Evolutionary conservation across 2,113 vertebrate species (phyloP), one percentile per base, ranked within the genome.

Genomic region (Romanogobio albipinnatus): DNA sequence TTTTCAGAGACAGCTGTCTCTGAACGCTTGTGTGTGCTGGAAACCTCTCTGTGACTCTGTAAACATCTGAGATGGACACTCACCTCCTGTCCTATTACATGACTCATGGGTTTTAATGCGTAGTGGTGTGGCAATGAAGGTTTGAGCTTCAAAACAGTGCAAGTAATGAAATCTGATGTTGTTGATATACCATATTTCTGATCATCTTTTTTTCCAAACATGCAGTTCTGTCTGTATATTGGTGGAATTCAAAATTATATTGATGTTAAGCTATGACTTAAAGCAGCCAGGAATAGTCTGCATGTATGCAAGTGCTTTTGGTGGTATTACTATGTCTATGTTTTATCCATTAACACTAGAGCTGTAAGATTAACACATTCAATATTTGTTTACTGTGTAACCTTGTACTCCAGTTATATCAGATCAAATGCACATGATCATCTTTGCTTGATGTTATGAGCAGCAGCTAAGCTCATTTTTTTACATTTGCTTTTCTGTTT

Each of bases 31-130:
- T 26, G 13, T 66, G 45, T 33, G 8, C 45, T 22, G 4, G 61
- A 49, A 66, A 51, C 43, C 17, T 81, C 17, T 49, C 39, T 47
- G n/a, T 81, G 78, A 80, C 78, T 33, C 43, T 66, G 39, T 80
- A 66, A 66, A 81, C 78, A 81, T 51, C 78, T 81, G 15, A 33
- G 43, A 81, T 51, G 45, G 78, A 68, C 6, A 47, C 14, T 24
- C 76, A 19, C 22, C 36, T 45, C 58, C 2, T 47, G 77, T 9
- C 9, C 45, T 76, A 76, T 45, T 26, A 17, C 45, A 62, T 79
- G 14, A 66, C 24, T 79, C 3, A 39, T 33, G 13, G 15, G 58
- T 79, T 79, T 62, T 79, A 13, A 45, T 62, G 33, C 71, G 33
- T 56, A 76, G 51, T 22, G 29, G 70, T 78, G 24, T 29, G n/a